phyloP scores from a whole-genome alignment of 2,888 invertebrate genomes.

The Scrobipalpa atriplicella region DNA sequence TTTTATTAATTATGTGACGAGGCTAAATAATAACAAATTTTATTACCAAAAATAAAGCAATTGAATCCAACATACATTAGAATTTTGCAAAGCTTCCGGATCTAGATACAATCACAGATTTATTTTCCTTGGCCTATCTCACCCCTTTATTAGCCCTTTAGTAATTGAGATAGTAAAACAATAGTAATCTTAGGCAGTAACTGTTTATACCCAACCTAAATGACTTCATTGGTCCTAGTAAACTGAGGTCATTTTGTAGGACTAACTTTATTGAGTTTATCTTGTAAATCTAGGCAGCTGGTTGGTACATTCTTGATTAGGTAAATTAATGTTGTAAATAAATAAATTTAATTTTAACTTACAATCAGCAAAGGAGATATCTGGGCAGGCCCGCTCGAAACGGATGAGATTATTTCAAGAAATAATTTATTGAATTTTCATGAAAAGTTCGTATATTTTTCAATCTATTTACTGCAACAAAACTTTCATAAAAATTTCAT shows the following conservation, averaged over 20 bases:
- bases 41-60: no score
- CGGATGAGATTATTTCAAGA: no score
- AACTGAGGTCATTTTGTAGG: neutral
- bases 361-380: neutral
- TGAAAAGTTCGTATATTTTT: no score
- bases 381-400: no score
- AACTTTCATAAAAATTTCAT: no score
- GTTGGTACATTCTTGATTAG: neutral
- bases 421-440: no score
- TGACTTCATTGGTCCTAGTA: slow-evolving; percentile 2
- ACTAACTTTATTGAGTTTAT: slow-evolving; percentile 5
- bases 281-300: slow-evolving; percentile 3
- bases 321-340: neutral
- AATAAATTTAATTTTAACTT: neutral
- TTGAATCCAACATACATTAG: no score
- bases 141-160: neutral
- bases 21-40: no score
- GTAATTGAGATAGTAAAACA: slow-evolving; percentile 18
- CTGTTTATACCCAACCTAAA: slow-evolving; percentile 14
- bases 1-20: no score
- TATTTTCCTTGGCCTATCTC: neutral
- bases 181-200: slow-evolving; percentile 17
- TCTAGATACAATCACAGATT: neutral
- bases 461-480: no score
- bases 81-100: no score